A percentile compares a stretch with the other conserved stretches of the same genome.
Evolutionary conservation across 2,797 vertebrate species (phyloP).

Genomic region (Acipenser ruthenus): DNA sequence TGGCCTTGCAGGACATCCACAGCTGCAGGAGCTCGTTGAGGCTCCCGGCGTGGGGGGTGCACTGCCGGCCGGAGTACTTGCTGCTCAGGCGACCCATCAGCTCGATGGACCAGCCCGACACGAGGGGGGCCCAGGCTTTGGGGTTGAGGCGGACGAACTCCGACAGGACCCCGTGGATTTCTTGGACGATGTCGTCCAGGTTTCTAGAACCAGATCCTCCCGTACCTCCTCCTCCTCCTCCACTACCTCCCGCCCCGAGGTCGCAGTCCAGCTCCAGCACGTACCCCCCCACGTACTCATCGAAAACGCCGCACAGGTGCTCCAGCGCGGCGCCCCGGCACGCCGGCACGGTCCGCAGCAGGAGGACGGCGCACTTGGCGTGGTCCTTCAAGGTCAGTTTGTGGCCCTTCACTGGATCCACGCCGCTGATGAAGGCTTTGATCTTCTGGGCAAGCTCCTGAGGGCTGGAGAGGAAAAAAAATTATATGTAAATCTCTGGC

Average conservation of each 20-base stretch:
- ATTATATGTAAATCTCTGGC: neutral
- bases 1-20: slow-evolving; percentile 89
- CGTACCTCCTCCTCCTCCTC: slow-evolving; percentile 63
- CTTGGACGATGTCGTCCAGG: slow-evolving; percentile 55
- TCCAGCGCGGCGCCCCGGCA: slow-evolving; percentile 80
- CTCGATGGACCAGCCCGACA: slow-evolving; percentile 87
- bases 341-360: slow-evolving; percentile 79
- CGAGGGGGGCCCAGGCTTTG: slow-evolving; percentile 80
- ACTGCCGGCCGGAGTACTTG: slow-evolving; percentile 74
- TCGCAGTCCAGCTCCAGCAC: slow-evolving; percentile 71
- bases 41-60: slow-evolving; percentile 75
- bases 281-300: slow-evolving; percentile 78
- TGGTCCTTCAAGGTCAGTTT: slow-evolving; percentile 80
- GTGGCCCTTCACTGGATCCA: slow-evolving; percentile 72
- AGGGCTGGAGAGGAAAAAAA: slow-evolving; percentile 44
- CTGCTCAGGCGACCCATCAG: slow-evolving; percentile 88
- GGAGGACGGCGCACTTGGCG: slow-evolving; percentile 76
- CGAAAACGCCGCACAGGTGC: slow-evolving; percentile 79
- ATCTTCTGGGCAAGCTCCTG: slow-evolving; percentile 85
- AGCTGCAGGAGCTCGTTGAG: slow-evolving; percentile 87
- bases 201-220: slow-evolving; percentile 26
- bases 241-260: slow-evolving; percentile 31
- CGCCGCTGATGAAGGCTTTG: slow-evolving; percentile 83
- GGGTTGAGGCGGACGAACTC: slow-evolving; percentile 81
- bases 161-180: slow-evolving; percentile 70